A percentile compares a stretch with the other conserved stretches of the same genome.
phyloP scores from a whole-genome alignment of 1,140 invertebrate species.

The Drosophila lowei region DNA sequence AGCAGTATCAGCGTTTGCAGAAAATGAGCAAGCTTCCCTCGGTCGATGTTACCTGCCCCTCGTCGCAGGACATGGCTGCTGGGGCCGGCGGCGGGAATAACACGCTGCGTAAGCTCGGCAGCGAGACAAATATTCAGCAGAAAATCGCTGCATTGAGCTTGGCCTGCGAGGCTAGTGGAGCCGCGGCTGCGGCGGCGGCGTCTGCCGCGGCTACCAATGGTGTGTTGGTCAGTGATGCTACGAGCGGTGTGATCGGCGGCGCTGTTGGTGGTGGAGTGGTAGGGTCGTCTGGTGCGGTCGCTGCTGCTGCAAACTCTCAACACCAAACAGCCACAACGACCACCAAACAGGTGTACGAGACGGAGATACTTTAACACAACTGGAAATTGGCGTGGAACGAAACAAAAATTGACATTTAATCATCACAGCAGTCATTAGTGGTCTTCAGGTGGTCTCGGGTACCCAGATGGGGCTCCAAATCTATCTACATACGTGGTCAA shows the following conservation, averaged over 20 bases:
- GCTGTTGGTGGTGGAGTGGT: constrained; percentile 47
- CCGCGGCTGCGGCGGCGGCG: constrained; percentile 87
- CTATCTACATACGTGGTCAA: too few relatives aligned
- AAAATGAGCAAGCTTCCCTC: constrained; percentile 90
- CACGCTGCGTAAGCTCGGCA: constrained; percentile 92
- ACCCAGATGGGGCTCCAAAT: too few relatives aligned
- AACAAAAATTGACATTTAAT: constrained; percentile 81
- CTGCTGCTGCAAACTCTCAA: constrained; percentile 37
- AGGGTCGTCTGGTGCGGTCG: constrained; percentile 38
- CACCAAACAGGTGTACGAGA: constrained; percentile 92
- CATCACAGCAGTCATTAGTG: not conserved
- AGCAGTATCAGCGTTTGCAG: constrained; percentile 93
- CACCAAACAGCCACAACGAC: constrained; percentile 71
- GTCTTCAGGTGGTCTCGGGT: too few relatives aligned
- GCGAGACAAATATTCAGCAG: constrained; percentile 93
- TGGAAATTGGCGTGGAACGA: constrained; percentile 79
- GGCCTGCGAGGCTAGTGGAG: constrained; percentile 62
- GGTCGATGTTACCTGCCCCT: constrained; percentile 85
- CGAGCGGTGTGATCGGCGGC: constrained; percentile 65
- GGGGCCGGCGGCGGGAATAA: constrained; percentile 35
- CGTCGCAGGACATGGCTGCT: constrained; percentile 77
- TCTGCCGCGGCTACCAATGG: constrained; percentile 58
- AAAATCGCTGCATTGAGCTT: constrained; percentile 87
- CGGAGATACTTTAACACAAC: constrained; percentile 91
- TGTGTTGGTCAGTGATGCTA: constrained; percentile 77